These are phyloP conservation scores for Mesochorus sp. DNA, from an alignment of 2,888 invertebrate species.

Conservation along the genomic window DNA sequence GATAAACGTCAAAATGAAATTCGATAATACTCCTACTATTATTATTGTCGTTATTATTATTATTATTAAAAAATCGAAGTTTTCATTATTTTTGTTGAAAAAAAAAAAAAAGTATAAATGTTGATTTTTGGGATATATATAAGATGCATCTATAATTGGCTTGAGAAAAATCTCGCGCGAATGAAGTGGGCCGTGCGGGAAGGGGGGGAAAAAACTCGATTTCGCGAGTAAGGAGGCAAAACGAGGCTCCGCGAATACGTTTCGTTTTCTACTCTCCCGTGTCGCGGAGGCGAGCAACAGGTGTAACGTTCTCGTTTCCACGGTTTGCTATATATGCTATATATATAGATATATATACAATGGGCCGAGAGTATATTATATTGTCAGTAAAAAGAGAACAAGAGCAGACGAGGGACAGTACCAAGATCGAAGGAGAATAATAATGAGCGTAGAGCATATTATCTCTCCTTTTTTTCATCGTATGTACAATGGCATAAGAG, in stretches of 20 bases:
- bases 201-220: slow-evolving; percentile 54
- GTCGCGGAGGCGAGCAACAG: neutral
- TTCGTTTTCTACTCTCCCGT: slow-evolving; percentile 52
- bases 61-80: too few species aligned
- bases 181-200: too few species aligned
- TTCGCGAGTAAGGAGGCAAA: slow-evolving; percentile 49
- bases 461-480: neutral
- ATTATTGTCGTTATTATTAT: neutral
- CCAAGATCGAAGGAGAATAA: slow-evolving; percentile 23
- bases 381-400: slow-evolving; percentile 47
- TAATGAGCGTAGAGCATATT: slow-evolving; percentile 28
- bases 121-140: too few species aligned
- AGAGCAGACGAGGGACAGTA: slow-evolving; percentile 35
- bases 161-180: too few species aligned
- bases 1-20: slow-evolving; percentile 43
- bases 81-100: too few species aligned
- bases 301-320: slow-evolving; percentile 54
- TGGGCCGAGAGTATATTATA: too few species aligned
- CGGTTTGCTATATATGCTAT: slow-evolving; percentile 45
- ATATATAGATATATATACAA: slow-evolving; percentile 17
- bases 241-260: slow-evolving; percentile 35
- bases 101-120: neutral
- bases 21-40: slow-evolving; percentile 7
- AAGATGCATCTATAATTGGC: too few species aligned
- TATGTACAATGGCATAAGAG: neutral